A percentile compares a stretch with the other conserved stretches of the same genome.
phyloP scores from a whole-genome alignment of 2,797 vertebrate species.

The Eospalax fontanierii region DNA sequence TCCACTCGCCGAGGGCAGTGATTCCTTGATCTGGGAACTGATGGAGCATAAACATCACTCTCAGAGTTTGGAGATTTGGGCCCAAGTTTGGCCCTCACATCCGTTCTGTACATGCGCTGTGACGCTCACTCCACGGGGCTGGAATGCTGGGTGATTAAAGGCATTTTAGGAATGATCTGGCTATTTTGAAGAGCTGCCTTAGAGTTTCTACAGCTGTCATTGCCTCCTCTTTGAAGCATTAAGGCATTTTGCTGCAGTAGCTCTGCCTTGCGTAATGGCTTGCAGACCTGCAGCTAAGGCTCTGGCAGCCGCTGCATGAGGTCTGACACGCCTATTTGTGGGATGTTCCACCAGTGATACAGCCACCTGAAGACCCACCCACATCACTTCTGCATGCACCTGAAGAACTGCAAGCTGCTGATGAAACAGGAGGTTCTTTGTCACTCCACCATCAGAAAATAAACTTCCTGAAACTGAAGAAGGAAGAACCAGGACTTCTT shows the following conservation, averaged over 20 bases:
- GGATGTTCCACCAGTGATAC: constrained; percentile 4
- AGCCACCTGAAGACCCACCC: neutral
- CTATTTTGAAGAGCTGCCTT: constrained; percentile 69
- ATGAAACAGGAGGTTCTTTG: constrained; percentile 67
- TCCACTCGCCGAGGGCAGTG: constrained; percentile 53
- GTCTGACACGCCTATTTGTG: neutral
- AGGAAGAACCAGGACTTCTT: constrained; percentile 72
- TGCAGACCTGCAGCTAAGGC: neutral
- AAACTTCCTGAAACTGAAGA: constrained; percentile 69
- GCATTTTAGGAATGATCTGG: constrained; percentile 72
- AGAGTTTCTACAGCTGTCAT: constrained; percentile 71
- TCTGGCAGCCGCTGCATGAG: constrained; percentile 45
- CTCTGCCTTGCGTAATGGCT: neutral
- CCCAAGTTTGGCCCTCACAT: constrained; percentile 25
- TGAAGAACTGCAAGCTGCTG: constrained; percentile 59
- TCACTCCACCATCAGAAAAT: constrained; percentile 63
- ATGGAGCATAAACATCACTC: constrained; percentile 17
- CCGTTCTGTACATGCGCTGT: constrained; percentile 48
- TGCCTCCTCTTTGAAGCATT: constrained; percentile 72
- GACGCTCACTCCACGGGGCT: neutral
- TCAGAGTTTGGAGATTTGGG: constrained; percentile 46
- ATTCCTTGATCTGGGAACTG: constrained; percentile 48
- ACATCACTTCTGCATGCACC: neutral
- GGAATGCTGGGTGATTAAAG: constrained; percentile 47
- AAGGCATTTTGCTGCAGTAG: neutral